Base-by-base conservation (phyloP, 2,888 invertebrate species). In the Anodontia alba region DNA sequence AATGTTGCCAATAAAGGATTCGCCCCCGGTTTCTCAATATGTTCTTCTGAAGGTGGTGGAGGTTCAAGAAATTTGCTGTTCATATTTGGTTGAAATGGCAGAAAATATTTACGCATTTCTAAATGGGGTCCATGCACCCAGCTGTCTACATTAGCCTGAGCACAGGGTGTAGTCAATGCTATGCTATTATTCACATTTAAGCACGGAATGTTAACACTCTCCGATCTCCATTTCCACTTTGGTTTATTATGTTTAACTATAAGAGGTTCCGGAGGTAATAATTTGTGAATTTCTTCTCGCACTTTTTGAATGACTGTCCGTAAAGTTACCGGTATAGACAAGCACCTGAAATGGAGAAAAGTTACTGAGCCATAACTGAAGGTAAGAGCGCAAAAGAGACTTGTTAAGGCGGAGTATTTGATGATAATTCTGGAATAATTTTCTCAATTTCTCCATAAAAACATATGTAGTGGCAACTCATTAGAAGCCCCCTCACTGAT, bases 311-410 rank as follows among this genome's bases (percentile, higher is more conserved):
- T 96, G 1, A 99, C 96, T 1, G 98, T 96, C 83, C 98, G 96
- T 95, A 98, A 96, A 8, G 98, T 98, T 73, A 98, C 96, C 1
- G 99, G 98, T 94, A 99, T 97, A n/a, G 98, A 98, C 91, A 98
- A 96, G 90, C 97, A 97, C 92, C 96, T 95, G 91, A 20, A 67
- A 42, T n/a, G n/a, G 26, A 33, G 10, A 66, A 20, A 23, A 51
- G 8, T 69, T n/a, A 36, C 29, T 42, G 8, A 42, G 20, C 67
- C 20, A 23, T 20, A 31, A n/a, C n/a, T n/a, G n/a, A n/a, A n/a
- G n/a, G n/a, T n/a, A n/a, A n/a, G n/a, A n/a, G n/a, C n/a, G 23
- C 20, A n/a, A n/a, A n/a, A n/a, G n/a, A n/a, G n/a, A n/a, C n/a
- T n/a, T n/a, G n/a, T n/a, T n/a, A n/a, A n/a, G n/a, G n/a, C n/a